These are phyloP conservation scores for Neotoma lepida DNA, from an alignment of 2,113 vertebrate species.

Conservation along the genomic window DNA sequence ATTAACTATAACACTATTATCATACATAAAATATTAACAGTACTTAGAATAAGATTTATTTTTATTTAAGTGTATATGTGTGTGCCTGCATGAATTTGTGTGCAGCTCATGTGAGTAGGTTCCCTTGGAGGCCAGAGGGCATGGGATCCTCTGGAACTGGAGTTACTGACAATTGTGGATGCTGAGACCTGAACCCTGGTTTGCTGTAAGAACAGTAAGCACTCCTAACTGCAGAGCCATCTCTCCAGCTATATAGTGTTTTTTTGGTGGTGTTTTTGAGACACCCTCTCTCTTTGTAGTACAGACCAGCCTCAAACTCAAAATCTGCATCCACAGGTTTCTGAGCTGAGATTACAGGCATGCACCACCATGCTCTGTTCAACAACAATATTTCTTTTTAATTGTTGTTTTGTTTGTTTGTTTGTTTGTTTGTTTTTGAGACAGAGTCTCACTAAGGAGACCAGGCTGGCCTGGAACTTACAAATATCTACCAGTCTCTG, in stretches of 20 bases:
- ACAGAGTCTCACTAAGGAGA: background rate
- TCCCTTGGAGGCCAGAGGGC: background rate
- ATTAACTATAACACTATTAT: background rate
- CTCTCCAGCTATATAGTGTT: background rate
- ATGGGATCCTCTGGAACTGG: background rate
- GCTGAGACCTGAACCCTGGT: background rate
- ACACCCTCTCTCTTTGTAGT: background rate
- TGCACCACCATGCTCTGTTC: background rate
- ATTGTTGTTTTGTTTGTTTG: background rate
- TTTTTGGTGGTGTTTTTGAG: background rate
- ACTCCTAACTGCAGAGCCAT: background rate
- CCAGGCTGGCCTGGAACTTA: background rate
- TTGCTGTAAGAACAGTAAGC: background rate
- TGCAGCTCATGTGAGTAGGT: background rate
- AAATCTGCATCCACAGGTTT: background rate
- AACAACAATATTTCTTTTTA: background rate
- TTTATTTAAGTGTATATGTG: background rate
- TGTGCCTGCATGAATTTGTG: background rate
- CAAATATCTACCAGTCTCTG: background rate
- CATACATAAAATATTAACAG: background rate
- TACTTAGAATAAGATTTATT: background rate
- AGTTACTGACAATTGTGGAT: background rate
- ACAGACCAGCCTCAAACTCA: background rate
- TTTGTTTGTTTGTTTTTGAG: background rate
- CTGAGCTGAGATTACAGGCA: background rate